Base-by-base conservation (phyloP, 1,140 invertebrate genomes). In the Bombus picipes region DNA sequence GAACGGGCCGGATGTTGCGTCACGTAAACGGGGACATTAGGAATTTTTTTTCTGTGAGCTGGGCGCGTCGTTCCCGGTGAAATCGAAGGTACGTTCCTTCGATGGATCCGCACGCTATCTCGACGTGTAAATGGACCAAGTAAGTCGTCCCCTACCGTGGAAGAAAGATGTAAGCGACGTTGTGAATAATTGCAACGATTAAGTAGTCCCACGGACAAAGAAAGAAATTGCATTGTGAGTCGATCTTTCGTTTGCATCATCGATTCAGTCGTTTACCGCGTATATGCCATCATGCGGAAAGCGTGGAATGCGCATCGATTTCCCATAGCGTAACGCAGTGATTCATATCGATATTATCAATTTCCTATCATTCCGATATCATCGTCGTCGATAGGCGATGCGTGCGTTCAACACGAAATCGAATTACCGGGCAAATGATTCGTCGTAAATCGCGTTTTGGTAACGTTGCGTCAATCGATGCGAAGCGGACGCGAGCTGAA, bases 1-100 rank as follows among this genome's bases (percentile, higher is more conserved):
- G 72, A 66, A 86, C 34, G 37, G 53, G 62, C 72, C 89, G 89
- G 89, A 90, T 90, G 79, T 86, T 86, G 47, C 86, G 76, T 90
- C 82, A 66, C 57, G 43, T 62, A 71, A 89, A 85, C 59, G 53
- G 73, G 25, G 53, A 79, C 82, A 80, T 90, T 90, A 90, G 77
- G 81, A 86, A 68, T 70, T 85, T 70, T 80, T 83, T 78, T 57
- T 57, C 66, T 41, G 34, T 71, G 43, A 77, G 47, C 25, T 72
- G 53, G 83, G 66, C 25, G 75, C 53, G 66, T 76, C 62, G 32
- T 65, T 53, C 25, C 71, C 57, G n/a, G 41, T 75, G 74, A 70
- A 70, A 83, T 78, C 74, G 34, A 77, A 70, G 57, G 37, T 57
- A 47, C 71, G 47, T n/a, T n/a, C 22, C n/a, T 57, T 78, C 43